These are phyloP conservation scores for Pelobates cultripes DNA, from an alignment of 2,797 vertebrate genomes.

Conservation along the genomic window DNA sequence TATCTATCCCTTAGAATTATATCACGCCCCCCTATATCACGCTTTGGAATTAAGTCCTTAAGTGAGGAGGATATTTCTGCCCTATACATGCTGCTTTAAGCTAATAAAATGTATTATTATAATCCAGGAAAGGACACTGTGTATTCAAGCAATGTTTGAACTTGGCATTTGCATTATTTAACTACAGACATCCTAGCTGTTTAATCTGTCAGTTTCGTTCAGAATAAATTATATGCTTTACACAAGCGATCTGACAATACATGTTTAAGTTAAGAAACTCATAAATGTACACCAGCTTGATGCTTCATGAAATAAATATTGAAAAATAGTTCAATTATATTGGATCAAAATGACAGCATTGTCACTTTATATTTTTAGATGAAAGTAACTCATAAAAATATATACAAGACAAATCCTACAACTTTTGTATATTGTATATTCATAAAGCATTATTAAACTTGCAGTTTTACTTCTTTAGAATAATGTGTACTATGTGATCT, in stretches of 20 bases:
- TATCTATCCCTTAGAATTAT: background rate
- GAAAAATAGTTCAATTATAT: too few relatives aligned
- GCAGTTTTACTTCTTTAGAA: too few relatives aligned
- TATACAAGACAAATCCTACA: too few relatives aligned
- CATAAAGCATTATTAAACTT: too few relatives aligned
- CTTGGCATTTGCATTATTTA: constrained; percentile 33
- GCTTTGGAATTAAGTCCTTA: background rate
- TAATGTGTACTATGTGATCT: too few relatives aligned
- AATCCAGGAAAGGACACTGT: constrained; percentile 9
- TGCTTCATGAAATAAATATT: background rate
- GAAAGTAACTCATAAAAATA: too few relatives aligned
- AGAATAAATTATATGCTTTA: constrained; percentile 13
- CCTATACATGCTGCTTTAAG: constrained; percentile 16
- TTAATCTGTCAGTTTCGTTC: constrained; percentile 21
- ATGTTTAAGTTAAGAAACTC: background rate
- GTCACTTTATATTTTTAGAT: too few relatives aligned
- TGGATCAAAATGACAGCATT: too few relatives aligned
- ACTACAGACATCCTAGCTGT: constrained; percentile 29
- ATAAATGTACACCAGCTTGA: background rate
- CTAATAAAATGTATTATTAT: constrained; percentile 37
- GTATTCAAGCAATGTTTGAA: background rate
- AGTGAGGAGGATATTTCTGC: constrained; percentile 5
- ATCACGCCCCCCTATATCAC: background rate
- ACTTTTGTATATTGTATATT: too few relatives aligned
- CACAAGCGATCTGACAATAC: constrained; percentile 2